Evolutionary conservation across 2,113 vertebrate species (phyloP).

Genomic region (Oplegnathus fasciatus): DNA sequence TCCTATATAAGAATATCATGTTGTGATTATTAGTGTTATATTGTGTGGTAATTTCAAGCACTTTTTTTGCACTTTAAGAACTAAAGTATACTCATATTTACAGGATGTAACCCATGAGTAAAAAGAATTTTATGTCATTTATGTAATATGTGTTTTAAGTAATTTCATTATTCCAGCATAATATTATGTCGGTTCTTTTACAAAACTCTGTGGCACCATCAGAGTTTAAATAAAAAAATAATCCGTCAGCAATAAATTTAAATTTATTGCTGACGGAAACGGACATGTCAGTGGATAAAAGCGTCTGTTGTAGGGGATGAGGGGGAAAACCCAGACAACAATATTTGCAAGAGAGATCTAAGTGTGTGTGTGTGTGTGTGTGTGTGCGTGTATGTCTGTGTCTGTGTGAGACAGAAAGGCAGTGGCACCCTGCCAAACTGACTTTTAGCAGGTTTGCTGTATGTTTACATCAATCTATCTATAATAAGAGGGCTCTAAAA

Average conservation of each 20-base stretch:
- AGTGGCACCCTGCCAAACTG: neutral
- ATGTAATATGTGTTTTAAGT: too few species aligned
- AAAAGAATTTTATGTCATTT: too few species aligned
- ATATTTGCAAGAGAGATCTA: neutral
- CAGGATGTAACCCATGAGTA: neutral
- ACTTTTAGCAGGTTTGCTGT: neutral
- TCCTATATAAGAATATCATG: too few species aligned
- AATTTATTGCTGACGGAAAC: neutral
- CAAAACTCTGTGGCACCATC: neutral
- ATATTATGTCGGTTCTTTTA: neutral
- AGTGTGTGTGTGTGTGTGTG: neutral
- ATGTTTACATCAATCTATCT: neutral
- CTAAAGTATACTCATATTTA: neutral
- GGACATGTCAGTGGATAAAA: neutral
- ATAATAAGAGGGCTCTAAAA: too few species aligned
- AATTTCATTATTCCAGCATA: neutral
- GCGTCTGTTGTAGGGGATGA: neutral
- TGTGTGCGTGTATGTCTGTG: neutral
- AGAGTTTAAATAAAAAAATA: too few species aligned
- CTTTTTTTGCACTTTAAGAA: neutral
- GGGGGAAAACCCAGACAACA: slow-evolving; percentile 10
- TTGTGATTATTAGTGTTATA: too few species aligned
- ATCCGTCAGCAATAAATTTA: too few species aligned
- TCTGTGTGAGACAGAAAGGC: neutral
- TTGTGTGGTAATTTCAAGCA: too few species aligned